Percentiles rank a stretch among this genome's conserved stretches.
phyloP scores from a whole-genome alignment of 2,888 invertebrate genomes.

The Patella ulyssiponensis region DNA sequence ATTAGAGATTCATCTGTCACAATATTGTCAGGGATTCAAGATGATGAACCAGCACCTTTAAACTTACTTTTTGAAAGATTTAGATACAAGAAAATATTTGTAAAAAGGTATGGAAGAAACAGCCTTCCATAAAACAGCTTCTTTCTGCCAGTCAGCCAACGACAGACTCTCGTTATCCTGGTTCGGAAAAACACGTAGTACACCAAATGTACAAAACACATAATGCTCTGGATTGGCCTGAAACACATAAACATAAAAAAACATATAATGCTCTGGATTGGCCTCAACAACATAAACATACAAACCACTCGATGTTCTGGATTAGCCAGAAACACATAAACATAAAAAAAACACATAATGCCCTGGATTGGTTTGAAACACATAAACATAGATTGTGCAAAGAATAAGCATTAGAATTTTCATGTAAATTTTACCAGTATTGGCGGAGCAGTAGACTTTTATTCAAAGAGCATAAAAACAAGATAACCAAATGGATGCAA shows the following conservation, averaged over 20 bases:
- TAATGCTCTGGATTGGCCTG: conserved; percentile 66
- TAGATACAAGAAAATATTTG: conserved; percentile 64
- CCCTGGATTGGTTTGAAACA: conserved; percentile 58
- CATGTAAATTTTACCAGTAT: no score
- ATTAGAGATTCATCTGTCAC: no score
- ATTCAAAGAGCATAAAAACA: not conserved
- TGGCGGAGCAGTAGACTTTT: not conserved
- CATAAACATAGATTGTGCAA: not conserved
- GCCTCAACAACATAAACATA: conserved; percentile 41
- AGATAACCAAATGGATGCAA: not conserved
- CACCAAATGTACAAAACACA: conserved; percentile 71
- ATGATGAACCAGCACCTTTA: not conserved
- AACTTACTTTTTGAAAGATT: conserved; percentile 65
- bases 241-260: conserved; percentile 42
- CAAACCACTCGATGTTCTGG: not conserved
- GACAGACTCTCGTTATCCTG: conserved; percentile 63
- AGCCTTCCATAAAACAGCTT: conserved; percentile 70
- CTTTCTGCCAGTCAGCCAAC: conserved; percentile 69
- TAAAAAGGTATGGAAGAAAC: conserved; percentile 68
- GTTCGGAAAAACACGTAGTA: conserved; percentile 66
- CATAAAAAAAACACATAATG: conserved; percentile 67
- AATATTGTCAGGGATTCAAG: no score
- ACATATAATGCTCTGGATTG: conserved; percentile 68
- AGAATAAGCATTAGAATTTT: not conserved
- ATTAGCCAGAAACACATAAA: conserved; percentile 28